A percentile compares a stretch with the other conserved stretches of the same genome.
Conservation (phyloP, 2,888 invertebrate genomes). For the Seira ritae region DNA sequence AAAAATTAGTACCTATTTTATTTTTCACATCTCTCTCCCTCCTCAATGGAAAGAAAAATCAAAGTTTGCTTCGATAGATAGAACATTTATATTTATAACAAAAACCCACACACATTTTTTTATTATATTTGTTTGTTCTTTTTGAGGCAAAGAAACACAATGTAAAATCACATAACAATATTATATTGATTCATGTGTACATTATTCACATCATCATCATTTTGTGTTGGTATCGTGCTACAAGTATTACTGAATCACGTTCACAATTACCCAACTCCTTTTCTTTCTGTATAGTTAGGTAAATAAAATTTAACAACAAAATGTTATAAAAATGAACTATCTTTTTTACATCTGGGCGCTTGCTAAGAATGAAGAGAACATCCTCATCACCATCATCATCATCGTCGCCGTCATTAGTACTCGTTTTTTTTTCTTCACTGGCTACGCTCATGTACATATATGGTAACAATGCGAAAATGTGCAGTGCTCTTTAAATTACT, state of each 20-base stretch:
- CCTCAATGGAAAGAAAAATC: background rate
- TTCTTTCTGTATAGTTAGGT: slow-evolving; percentile 2
- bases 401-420: slow-evolving; percentile 14
- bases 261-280: slow-evolving; percentile 10
- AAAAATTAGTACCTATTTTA: background rate
- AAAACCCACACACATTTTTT: background rate
- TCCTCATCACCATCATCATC: background rate
- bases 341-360: background rate
- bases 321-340: slow-evolving; percentile 14
- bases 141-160: background rate
- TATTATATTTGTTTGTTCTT: background rate
- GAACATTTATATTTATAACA: background rate
- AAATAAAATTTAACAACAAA: slow-evolving; percentile 15
- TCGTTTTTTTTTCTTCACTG: slow-evolving; percentile 16
- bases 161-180: slow-evolving; percentile 11
- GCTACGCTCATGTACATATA: slow-evolving; percentile 57
- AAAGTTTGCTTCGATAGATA: background rate
- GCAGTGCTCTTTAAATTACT: slow-evolving; percentile 39
- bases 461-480: slow-evolving; percentile 58
- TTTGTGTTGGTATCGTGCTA: background rate
- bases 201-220: slow-evolving; percentile 8
- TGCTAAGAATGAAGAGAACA: background rate
- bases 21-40: background rate
- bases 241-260: slow-evolving; percentile 16
- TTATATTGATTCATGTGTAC: slow-evolving; percentile 14